Base-by-base conservation (phyloP, 2,113 vertebrate species). In the Nesogale talazaci region DNA sequence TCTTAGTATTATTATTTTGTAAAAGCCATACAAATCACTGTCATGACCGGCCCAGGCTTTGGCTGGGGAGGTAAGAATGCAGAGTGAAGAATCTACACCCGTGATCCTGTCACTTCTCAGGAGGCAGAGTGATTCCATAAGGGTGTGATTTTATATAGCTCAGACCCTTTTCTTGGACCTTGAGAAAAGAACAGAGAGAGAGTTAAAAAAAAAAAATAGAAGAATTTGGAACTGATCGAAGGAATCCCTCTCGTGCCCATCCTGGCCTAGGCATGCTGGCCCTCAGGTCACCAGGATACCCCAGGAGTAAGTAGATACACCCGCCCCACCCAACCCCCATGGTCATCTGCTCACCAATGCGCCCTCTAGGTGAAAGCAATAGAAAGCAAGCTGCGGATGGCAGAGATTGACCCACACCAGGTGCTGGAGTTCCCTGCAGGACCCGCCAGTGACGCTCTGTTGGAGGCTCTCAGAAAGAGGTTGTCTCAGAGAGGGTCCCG, bases 171-270 rank as follows among this genome's bases (percentile, higher is more conserved):
- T 56, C 34, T 93, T 67, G 88, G 94, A 93, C 86, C 86, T 83
- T 36, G 76, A 75, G 46, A 70, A 89, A 93, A 93, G 61, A 59
- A 83, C 81, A 94, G 86, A 94, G 61, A 94, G 61, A 16, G 36
- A 38, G 34, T 74, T 82, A 72, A 93, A 88, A 52, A 52, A 88
- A 52, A 52, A 90, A 92, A 89, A 46, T 86, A 86, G 94, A 94
- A 93, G 94, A 96, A 95, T 94, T 87, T 92, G 81, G 89, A 83
- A 92, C 92, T 83, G 84, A 65, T 40, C 93, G 94, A 81, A 96
- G 77, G 94, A 90, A 95, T 94, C 77, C 83, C 69, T 76, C 86
- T 81, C 93, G 91, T 90, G 92, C 67, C 27, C 83, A 83, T 80
- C 94, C 89, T 93, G 93, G 70, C 76, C n/a, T 2, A 8, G 20